Evolutionary conservation across 2,797 vertebrate genomes (phyloP).

Genomic region (Luscinia megarhynchos): DNA sequence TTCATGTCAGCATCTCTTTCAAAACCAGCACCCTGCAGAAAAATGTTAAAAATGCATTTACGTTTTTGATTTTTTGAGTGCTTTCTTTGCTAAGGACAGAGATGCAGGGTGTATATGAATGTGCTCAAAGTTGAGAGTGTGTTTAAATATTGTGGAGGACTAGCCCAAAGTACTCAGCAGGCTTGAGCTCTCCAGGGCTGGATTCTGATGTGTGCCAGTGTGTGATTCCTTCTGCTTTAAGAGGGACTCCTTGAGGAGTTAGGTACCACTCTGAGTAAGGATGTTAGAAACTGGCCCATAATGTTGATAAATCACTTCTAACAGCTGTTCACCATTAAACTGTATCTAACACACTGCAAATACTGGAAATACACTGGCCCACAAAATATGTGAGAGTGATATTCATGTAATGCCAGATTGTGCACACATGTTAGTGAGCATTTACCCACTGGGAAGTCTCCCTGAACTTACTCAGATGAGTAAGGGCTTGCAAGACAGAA

Average conservation of each 20-base stretch:
- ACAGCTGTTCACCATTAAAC: slow-evolving; percentile 60
- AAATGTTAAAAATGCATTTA: neutral
- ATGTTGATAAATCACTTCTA: slow-evolving; percentile 55
- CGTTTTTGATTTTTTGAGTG: neutral
- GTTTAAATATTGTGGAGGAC: neutral
- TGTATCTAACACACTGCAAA: slow-evolving; percentile 60
- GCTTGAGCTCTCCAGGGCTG: neutral
- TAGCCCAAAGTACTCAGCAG: neutral
- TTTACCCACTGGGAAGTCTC: slow-evolving; percentile 53
- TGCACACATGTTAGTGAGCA: slow-evolving; percentile 47
- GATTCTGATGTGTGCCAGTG: neutral
- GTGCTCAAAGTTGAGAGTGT: neutral
- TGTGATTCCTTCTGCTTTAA: neutral
- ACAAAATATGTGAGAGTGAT: slow-evolving; percentile 59
- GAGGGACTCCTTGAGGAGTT: neutral
- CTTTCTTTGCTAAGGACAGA: neutral
- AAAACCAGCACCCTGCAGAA: neutral
- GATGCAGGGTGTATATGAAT: neutral
- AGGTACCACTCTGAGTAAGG: slow-evolving; percentile 3
- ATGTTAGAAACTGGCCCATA: slow-evolving; percentile 7
- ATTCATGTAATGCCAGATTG: slow-evolving; percentile 66
- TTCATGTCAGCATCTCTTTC: neutral
- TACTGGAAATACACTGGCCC: slow-evolving; percentile 45
- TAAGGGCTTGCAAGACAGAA: slow-evolving; percentile 58
- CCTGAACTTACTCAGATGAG: slow-evolving; percentile 50